Conservation (phyloP, 1,140 invertebrate species). For the Ooceraea biroi region DNA sequence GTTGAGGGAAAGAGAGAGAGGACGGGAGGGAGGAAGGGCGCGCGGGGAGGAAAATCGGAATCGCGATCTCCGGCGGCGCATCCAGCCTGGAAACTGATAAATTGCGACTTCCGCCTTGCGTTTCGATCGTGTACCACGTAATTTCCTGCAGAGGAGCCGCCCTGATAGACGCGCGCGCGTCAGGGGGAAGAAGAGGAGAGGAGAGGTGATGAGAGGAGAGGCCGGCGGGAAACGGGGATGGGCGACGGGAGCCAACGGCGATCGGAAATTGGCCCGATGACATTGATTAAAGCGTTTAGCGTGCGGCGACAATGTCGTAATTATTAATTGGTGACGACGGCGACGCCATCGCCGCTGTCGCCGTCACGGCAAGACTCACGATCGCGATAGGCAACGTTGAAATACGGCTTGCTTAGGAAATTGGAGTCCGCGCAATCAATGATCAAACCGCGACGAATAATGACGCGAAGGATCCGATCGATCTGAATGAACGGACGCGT, state of each 20-base stretch:
- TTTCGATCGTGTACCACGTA: constrained; percentile 81
- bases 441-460: too few species aligned
- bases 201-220: constrained; percentile 31
- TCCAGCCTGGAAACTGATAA: constrained; percentile 82
- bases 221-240: constrained; percentile 66
- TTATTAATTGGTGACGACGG: constrained; percentile 85
- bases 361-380: constrained; percentile 80
- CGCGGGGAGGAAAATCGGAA: constrained; percentile 62
- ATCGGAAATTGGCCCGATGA: constrained; percentile 87
- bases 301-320: constrained; percentile 83
- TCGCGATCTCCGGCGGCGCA: constrained; percentile 66
- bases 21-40: constrained; percentile 11
- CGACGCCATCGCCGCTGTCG: too few species aligned
- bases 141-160: constrained; percentile 81
- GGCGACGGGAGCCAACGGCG: constrained; percentile 80
- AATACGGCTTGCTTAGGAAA: constrained; percentile 54
- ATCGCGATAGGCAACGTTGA: constrained; percentile 57
- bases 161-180: constrained; percentile 76
- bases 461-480: neutral
- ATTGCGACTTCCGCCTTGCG: constrained; percentile 83
- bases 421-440: constrained; percentile 30
- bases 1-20: neutral
- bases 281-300: constrained; percentile 87
- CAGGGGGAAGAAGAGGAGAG: constrained; percentile 54
- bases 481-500: constrained; percentile 12